Conservation (phyloP, 2,113 vertebrate genomes). For the Tragelaphus imberbis region DNA sequence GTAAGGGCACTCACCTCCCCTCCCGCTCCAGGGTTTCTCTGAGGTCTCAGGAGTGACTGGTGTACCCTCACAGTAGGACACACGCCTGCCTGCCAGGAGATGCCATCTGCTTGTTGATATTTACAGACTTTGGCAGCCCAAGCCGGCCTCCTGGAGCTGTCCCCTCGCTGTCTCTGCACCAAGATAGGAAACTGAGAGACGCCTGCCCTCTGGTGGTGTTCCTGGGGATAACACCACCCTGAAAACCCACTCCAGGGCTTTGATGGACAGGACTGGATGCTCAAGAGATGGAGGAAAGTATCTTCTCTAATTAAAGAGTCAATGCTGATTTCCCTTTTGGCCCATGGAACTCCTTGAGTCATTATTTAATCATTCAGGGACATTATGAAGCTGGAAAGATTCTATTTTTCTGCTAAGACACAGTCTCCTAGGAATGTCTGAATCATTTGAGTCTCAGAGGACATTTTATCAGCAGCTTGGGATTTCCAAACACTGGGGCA, state of each 20-base stretch:
- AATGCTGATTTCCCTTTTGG: background rate
- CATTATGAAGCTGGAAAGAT: background rate
- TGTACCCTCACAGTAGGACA: background rate
- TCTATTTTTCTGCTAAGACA: background rate
- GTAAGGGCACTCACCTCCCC: background rate
- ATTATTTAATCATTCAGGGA: background rate
- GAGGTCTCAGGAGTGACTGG: background rate
- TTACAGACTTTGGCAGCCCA: background rate
- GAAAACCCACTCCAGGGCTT: background rate
- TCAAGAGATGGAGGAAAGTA: background rate
- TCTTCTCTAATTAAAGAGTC: background rate
- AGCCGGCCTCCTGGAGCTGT: background rate
- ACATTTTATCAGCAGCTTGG: background rate
- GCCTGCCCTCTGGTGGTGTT: slow-evolving; percentile 46
- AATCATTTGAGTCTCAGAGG: background rate
- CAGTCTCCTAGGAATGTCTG: background rate
- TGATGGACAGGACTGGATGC: background rate
- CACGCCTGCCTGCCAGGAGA: background rate
- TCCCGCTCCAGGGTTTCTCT: background rate
- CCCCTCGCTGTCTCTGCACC: background rate
- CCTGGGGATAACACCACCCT: background rate
- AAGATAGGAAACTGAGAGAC: background rate
- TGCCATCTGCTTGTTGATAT: slow-evolving; percentile 54
- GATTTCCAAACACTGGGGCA: background rate
- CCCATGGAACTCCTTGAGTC: background rate